A percentile compares a stretch with the other conserved stretches of the same genome.
Evolutionary conservation across 2,797 vertebrate genomes (phyloP).

Genomic region (Sardinella longiceps): DNA sequence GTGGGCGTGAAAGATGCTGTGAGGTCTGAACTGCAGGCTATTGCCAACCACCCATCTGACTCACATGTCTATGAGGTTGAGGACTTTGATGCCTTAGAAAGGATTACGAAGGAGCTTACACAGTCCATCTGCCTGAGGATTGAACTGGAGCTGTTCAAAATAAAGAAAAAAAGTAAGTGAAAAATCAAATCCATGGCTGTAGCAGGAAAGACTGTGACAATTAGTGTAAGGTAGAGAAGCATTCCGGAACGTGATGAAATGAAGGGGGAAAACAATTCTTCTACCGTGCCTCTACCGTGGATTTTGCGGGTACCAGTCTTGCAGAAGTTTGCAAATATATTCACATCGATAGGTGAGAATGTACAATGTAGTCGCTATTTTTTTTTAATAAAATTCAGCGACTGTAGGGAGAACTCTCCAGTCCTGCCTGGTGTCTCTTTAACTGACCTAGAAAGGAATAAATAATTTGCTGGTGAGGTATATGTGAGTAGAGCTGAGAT

Average conservation of each 20-base stretch:
- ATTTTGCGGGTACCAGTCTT: too few species aligned
- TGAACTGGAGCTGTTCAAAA: slow-evolving; percentile 93
- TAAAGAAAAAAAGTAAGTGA: slow-evolving; percentile 90
- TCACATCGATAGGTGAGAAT: too few species aligned
- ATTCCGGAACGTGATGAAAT: not conserved
- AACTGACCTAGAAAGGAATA: not conserved
- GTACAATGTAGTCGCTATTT: too few species aligned
- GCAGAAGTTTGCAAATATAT: too few species aligned
- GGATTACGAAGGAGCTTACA: slow-evolving; percentile 96
- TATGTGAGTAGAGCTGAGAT: not conserved
- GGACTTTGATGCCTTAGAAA: slow-evolving; percentile 98
- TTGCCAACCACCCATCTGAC: too few species aligned
- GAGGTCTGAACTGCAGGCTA: too few species aligned
- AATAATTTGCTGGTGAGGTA: not conserved
- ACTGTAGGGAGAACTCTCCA: too few species aligned
- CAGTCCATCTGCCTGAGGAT: slow-evolving; percentile 97
- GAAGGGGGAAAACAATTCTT: not conserved
- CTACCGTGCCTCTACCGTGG: too few species aligned
- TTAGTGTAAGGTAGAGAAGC: not conserved
- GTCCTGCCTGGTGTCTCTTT: too few species aligned
- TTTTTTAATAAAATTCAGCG: too few species aligned
- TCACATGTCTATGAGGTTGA: too few species aligned
- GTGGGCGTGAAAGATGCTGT: too few species aligned
- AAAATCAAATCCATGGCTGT: not conserved
- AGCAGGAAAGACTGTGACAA: not conserved